Percentiles rank a stretch among this genome's conserved stretches.
Conservation (phyloP, 2,888 invertebrate genomes). For the Abrostola triplasia region DNA sequence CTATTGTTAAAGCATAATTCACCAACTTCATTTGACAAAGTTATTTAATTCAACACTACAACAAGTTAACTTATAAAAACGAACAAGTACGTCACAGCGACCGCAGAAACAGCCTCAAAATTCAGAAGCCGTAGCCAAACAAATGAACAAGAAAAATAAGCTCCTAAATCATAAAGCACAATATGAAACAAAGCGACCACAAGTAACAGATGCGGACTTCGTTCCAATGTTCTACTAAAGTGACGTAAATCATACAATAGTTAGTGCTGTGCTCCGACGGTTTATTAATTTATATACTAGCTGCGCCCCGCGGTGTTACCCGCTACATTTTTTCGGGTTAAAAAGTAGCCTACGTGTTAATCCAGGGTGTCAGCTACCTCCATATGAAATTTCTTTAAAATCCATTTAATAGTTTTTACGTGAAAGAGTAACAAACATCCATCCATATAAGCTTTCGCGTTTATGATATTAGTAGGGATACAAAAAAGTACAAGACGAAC, state of each 20-base stretch:
- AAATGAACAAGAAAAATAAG: conserved; percentile 44
- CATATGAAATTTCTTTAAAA: no score
- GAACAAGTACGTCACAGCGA: neutral
- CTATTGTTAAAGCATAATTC: neutral
- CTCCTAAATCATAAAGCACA: conserved; percentile 45
- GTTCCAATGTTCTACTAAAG: conserved; percentile 22
- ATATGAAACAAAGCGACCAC: conserved; percentile 43
- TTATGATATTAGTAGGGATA: no score
- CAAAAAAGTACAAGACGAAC: no score
- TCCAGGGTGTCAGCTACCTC: no score
- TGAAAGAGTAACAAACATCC: no score
- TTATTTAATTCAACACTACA: neutral
- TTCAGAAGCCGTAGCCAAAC: conserved; percentile 29
- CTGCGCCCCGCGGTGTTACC: no score
- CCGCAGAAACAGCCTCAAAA: conserved; percentile 18
- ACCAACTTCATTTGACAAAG: no score
- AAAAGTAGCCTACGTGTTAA: no score
- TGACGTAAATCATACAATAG: conserved; percentile 42
- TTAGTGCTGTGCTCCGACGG: neutral
- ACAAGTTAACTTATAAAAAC: neutral
- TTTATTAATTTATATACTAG: neutral
- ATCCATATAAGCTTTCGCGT: no score
- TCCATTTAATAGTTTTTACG: no score
- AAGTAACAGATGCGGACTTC: conserved; percentile 43
- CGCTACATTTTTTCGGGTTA: no score